phyloP scores from a whole-genome alignment of 1,140 invertebrate genomes.

The Drosophila rhopaloa region DNA sequence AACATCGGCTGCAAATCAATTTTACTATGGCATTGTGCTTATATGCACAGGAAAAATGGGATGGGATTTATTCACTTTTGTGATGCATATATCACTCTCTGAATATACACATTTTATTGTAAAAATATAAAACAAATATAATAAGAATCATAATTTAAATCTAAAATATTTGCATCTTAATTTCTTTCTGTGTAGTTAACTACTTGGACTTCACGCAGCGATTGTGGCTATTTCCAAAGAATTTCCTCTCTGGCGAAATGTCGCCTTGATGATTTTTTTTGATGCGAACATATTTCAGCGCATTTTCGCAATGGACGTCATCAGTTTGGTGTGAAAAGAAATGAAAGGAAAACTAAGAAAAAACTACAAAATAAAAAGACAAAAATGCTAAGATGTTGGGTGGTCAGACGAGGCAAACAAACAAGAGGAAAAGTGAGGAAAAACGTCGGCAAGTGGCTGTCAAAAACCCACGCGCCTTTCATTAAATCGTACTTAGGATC shows the following conservation, averaged over 20 bases:
- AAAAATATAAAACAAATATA: background rate
- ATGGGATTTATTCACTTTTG: background rate
- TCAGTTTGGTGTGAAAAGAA: constrained; percentile 40
- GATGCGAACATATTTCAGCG: constrained; percentile 44
- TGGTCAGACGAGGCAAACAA: constrained; percentile 48
- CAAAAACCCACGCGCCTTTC: constrained; percentile 62
- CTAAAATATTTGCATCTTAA: too few species aligned
- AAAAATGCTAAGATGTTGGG: constrained; percentile 28
- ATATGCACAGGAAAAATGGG: constrained; percentile 5
- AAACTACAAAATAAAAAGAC: background rate
- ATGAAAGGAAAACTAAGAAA: constrained; percentile 42
- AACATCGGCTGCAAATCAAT: constrained; percentile 23
- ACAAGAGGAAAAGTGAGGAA: constrained; percentile 3
- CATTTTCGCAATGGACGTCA: constrained; percentile 57
- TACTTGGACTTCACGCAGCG: background rate
- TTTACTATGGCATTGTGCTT: constrained; percentile 12
- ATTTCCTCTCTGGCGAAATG: constrained; percentile 24
- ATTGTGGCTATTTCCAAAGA: constrained; percentile 14
- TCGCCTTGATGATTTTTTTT: constrained; percentile 33
- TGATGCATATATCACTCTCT: background rate
- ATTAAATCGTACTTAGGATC: constrained; percentile 28
- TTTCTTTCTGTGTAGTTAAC: background rate
- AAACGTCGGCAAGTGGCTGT: constrained; percentile 59
- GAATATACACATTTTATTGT: too few species aligned
- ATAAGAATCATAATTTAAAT: too few species aligned